phyloP scores from a whole-genome alignment of 1,140 invertebrate genomes.

The Coptotermes formosanus region DNA sequence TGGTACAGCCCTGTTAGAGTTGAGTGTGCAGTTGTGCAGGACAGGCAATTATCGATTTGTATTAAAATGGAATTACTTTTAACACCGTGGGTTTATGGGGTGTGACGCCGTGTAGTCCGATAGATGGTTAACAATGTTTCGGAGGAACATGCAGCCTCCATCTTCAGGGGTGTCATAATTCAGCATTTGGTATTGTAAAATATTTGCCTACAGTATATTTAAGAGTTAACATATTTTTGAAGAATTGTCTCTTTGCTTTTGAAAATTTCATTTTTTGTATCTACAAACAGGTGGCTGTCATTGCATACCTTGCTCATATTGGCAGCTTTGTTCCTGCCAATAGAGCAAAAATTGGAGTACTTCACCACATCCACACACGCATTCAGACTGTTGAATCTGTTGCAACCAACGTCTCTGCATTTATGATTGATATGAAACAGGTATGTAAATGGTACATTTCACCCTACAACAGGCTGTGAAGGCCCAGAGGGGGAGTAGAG shows the following conservation, averaged over 20 bases:
- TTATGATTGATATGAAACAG: conserved; percentile 81
- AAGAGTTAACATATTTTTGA: background rate
- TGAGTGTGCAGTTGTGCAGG: background rate
- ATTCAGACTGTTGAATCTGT: conserved; percentile 74
- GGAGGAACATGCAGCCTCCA: too few species aligned
- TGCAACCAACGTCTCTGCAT: conserved; percentile 77
- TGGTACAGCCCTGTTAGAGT: background rate
- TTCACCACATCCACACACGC: conserved; percentile 73
- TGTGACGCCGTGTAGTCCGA: too few species aligned
- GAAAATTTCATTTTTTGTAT: background rate
- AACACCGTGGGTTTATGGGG: too few species aligned
- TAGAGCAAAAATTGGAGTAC: conserved; percentile 58
- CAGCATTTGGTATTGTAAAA: too few species aligned
- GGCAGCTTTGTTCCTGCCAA: conserved; percentile 87
- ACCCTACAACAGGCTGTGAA: too few species aligned
- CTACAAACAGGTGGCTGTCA: conserved; percentile 58
- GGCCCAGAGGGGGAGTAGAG: too few species aligned
- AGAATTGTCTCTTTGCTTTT: background rate
- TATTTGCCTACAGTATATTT: too few species aligned
- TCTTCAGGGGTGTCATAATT: too few species aligned
- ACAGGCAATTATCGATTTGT: background rate
- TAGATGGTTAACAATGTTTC: too few species aligned
- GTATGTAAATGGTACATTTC: conserved; percentile 47
- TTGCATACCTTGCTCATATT: conserved; percentile 82
- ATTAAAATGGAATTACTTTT: too few species aligned